Evolutionary conservation across 2,113 vertebrate species (phyloP).

Genomic region (Alces alces): DNA sequence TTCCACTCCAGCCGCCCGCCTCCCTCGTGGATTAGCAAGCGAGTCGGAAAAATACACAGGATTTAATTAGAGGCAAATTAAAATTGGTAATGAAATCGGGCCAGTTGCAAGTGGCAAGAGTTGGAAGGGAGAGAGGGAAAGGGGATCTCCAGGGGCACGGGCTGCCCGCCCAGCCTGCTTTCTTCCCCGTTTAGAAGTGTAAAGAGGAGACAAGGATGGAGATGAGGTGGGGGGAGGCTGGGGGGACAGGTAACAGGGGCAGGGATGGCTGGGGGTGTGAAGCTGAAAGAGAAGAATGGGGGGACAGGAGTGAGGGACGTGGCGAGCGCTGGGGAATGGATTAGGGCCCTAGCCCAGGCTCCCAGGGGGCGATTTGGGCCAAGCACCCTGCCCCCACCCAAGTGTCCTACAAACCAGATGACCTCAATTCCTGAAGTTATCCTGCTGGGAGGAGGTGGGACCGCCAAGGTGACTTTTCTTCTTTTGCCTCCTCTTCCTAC

Average conservation of each 20-base stretch:
- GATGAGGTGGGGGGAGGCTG: background rate
- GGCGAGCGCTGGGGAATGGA: accelerated
- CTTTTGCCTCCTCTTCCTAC: background rate
- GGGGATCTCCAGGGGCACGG: slow-evolving; percentile 80
- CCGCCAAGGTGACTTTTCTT: background rate
- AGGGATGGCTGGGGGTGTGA: background rate
- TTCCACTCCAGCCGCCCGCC: slow-evolving; percentile 94
- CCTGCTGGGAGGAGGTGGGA: background rate
- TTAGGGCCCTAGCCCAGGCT: background rate
- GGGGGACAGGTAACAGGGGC: slow-evolving; percentile 55
- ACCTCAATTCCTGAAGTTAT: slow-evolving; percentile 54
- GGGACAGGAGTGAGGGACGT: background rate
- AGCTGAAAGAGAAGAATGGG: background rate
- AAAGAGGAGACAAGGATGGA: slow-evolving; percentile 74
- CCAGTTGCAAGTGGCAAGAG: slow-evolving; percentile 94
- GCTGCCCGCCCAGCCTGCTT: slow-evolving; percentile 80
- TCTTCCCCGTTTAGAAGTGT: slow-evolving; percentile 84
- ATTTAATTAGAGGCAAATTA: slow-evolving; percentile 99
- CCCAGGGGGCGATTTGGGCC: background rate
- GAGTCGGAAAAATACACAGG: slow-evolving; percentile 99
- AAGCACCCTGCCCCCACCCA: background rate
- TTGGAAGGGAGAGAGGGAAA: slow-evolving; percentile 82
- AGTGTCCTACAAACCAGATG: slow-evolving; percentile 49
- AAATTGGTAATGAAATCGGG: slow-evolving; percentile 99
- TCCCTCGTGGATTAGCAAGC: slow-evolving; percentile 98